Evolutionary conservation across 2,797 vertebrate genomes (phyloP).

Genomic region (Cephalopachus bancanus): DNA sequence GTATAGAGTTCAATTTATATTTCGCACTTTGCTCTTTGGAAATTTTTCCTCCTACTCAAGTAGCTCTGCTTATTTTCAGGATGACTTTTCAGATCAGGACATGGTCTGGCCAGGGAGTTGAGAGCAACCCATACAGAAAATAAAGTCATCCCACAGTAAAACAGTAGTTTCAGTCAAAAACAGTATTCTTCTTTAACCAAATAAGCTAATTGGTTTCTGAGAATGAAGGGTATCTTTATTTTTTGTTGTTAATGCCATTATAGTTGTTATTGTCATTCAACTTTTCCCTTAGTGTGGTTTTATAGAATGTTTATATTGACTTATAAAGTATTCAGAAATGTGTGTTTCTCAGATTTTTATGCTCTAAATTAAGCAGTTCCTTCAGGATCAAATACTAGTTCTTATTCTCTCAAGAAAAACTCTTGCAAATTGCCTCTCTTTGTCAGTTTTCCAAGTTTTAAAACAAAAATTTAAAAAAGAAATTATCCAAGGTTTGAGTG

Average conservation of each 20-base stretch:
- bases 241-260: neutral
- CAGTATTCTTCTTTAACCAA: neutral
- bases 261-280: neutral
- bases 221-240: neutral
- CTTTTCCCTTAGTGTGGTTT: neutral
- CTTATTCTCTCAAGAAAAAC: neutral
- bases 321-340: neutral
- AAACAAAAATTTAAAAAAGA: conserved; percentile 50
- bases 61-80: neutral
- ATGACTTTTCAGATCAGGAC: neutral
- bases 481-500: neutral
- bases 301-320: neutral
- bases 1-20: neutral
- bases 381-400: conserved; percentile 32
- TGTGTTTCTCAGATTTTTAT: neutral
- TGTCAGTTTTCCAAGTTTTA: conserved; percentile 51
- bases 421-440: conserved; percentile 16
- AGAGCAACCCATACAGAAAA: neutral
- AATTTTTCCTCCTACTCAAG: neutral
- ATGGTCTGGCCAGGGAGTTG: neutral
- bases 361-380: neutral
- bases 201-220: neutral
- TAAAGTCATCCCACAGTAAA: neutral
- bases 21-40: neutral
- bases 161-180: neutral